Base-by-base conservation (phyloP, 1,140 invertebrate species). In the Zaprionus ornatus region DNA sequence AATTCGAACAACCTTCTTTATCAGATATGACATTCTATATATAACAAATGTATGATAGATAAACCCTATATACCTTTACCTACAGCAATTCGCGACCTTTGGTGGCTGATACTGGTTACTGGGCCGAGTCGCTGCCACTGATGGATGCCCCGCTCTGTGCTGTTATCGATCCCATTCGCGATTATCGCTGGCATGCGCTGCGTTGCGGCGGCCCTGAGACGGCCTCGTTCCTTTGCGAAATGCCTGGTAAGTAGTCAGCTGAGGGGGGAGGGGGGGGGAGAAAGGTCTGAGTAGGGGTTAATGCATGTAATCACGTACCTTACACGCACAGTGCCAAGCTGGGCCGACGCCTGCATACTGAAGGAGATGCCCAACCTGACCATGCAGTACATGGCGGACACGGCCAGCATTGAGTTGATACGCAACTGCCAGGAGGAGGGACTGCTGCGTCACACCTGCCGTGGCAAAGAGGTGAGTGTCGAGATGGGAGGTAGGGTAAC, bases 351-450 rank as follows among this genome's bases (percentile, higher is more conserved):
- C 3, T 96, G 96, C 77, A 94, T 96, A 80, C 91, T 96, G n/a
- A 94, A 94, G 48, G 95, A 95, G 29, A 91, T 96, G 72, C 95
- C 96, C 10, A 95, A 95, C 19, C 90, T 96, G 57, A 96, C 95
- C 12, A 94, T 95, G 50, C 93, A 95, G 37, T 96, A 95, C 79
- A 93, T 96, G 78, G 96, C 96, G 32, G 95, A 96, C 74, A 95
- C 96, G 85, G 94, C 97, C 23, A 95, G 97, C 35, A 94, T 99
- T 42, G 96, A 98, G 82, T 93, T 98, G 45, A 97, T 97, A 25
- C 96, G 97, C 42, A 98, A 98, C 93, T 96, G 97, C 91, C 93
- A 98, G 62, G 91, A 92, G 35, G 98, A 97, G 92, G 98, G 97
- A 42, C 96, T 96, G 29, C 94, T 95, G 81, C 93, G 94, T 56